These are phyloP conservation scores for Phymastichus coffea DNA, from an alignment of 1,140 invertebrate species.

Conservation along the genomic window DNA sequence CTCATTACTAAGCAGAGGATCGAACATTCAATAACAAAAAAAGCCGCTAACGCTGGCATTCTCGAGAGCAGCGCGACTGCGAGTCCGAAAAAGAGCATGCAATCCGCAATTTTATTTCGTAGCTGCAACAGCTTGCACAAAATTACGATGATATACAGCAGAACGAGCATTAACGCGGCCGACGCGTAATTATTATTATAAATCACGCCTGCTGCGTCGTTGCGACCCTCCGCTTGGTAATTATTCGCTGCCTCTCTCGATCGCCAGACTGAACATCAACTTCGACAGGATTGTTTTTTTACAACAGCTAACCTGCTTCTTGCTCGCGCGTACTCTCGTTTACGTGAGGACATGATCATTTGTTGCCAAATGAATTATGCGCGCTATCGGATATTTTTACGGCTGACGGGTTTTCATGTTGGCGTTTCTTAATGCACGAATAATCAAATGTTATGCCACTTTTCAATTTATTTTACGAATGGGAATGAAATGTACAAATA, in stretches of 20 bases:
- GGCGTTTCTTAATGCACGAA: no score
- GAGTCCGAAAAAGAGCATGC: background rate
- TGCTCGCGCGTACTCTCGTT: background rate
- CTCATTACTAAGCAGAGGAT: background rate
- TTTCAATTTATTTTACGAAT: no score
- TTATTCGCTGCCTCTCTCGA: background rate
- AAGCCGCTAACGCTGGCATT: conserved; percentile 2
- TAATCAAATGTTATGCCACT: no score
- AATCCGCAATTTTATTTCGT: conserved; percentile 9
- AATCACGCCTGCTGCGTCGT: background rate
- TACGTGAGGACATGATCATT: conserved; percentile 4
- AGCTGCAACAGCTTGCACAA: conserved; percentile 18
- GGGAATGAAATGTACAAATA: no score
- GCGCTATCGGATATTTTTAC: no score
- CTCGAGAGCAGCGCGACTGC: no score
- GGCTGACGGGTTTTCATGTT: no score
- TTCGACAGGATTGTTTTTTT: background rate
- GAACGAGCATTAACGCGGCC: no score
- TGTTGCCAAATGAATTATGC: background rate
- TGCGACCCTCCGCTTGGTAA: background rate
- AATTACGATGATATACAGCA: conserved; percentile 19
- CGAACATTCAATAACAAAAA: no score
- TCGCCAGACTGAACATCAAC: background rate
- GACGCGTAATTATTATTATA: conserved; percentile 23
- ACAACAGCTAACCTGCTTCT: no score